Conservation (phyloP, 2,888 invertebrate genomes). For the Crepidodera aurea region DNA sequence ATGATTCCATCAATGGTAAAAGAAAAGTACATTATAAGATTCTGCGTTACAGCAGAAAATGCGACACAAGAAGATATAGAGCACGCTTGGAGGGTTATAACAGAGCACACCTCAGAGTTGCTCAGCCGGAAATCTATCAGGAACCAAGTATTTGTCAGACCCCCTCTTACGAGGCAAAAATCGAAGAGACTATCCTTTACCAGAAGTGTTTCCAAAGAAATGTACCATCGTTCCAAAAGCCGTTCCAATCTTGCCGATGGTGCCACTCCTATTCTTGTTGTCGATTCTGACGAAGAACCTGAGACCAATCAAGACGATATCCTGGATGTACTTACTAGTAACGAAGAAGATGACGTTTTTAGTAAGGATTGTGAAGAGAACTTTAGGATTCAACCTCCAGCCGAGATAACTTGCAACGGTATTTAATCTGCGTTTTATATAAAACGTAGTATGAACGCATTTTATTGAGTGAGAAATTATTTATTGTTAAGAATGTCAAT, state of each 20-base stretch:
- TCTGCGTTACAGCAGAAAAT: conserved; percentile 83
- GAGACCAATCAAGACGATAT: conserved; percentile 44
- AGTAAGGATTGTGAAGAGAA: conserved; percentile 45
- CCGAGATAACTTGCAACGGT: conserved; percentile 36
- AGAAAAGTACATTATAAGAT: conserved; percentile 76
- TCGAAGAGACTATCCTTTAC: conserved; percentile 68
- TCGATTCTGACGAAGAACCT: conserved; percentile 59
- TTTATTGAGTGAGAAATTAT: background rate
- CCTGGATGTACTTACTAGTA: conserved; percentile 46
- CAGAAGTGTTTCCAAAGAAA: conserved; percentile 65
- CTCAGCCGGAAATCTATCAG: conserved; percentile 60
- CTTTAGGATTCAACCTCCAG: conserved; percentile 43
- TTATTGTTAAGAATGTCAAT: conserved; percentile 16
- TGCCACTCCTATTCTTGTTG: conserved; percentile 66
- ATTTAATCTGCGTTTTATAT: conserved; percentile 6
- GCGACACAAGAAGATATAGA: conserved; percentile 78
- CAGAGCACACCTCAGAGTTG: conserved; percentile 68
- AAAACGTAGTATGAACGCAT: too few relatives aligned
- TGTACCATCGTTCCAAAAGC: conserved; percentile 64
- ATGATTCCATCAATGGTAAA: conserved; percentile 85
- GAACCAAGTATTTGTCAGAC: conserved; percentile 60
- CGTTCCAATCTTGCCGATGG: conserved; percentile 66
- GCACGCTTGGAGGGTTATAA: conserved; percentile 71
- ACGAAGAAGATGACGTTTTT: conserved; percentile 48
- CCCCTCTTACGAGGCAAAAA: conserved; percentile 64